Evolutionary conservation across 2,888 invertebrate species (phyloP).

Genomic region (Phyllotreta cruciferae): DNA sequence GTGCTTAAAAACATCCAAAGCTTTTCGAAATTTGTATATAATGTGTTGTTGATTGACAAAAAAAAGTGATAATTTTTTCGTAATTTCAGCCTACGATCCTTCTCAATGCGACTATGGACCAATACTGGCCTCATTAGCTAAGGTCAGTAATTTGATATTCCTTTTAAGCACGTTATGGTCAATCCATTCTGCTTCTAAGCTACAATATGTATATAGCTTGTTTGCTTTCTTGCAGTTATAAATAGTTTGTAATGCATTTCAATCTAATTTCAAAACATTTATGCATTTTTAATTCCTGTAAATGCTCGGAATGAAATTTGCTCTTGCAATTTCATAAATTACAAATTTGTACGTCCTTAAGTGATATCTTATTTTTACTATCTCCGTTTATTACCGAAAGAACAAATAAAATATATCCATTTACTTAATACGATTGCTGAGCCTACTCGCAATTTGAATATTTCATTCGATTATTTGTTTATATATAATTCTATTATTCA

Average conservation of each 20-base stretch:
- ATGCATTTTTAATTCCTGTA: no score
- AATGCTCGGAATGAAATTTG: no score
- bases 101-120: constrained; percentile 62
- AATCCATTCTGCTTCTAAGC: not conserved
- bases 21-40: constrained; percentile 25
- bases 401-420: constrained; percentile 7
- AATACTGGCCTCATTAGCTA: constrained; percentile 62
- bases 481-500: constrained; percentile 22
- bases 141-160: constrained; percentile 58
- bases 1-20: constrained; percentile 48
- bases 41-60: constrained; percentile 10
- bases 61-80: constrained; percentile 51
- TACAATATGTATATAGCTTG: not conserved
- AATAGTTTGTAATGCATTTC: no score
- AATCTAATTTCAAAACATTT: no score
- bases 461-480: constrained; percentile 18
- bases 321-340: no score
- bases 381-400: not conserved
- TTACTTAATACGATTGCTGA: constrained; percentile 15
- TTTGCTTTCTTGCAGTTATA: not conserved
- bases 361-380: no score
- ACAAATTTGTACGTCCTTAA: no score
- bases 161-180: constrained; percentile 55
- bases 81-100: constrained; percentile 62
- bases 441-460: constrained; percentile 17